phyloP scores from a whole-genome alignment of 2,113 vertebrate species.

The Pongo abelii region DNA sequence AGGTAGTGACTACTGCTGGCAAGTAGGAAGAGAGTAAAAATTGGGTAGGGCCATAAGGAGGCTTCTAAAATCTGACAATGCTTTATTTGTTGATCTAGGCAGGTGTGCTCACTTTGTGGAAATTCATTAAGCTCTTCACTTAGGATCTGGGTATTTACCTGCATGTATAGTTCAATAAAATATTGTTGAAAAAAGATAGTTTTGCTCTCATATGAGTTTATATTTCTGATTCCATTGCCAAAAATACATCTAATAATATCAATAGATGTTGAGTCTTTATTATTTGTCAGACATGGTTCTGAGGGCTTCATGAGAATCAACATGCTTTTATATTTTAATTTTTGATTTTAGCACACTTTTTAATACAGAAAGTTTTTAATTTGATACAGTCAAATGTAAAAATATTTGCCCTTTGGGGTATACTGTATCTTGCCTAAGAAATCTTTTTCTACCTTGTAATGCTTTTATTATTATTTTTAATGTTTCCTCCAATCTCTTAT shows the following conservation, averaged over 20 bases:
- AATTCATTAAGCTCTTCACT: background rate
- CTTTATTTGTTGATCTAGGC: background rate
- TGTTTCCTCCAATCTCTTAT: no score
- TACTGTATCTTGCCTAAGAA: background rate
- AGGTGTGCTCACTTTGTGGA: background rate
- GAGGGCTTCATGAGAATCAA: background rate
- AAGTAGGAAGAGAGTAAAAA: background rate
- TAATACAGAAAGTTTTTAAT: background rate
- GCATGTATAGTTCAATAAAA: background rate
- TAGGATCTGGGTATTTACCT: background rate
- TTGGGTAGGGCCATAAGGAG: no score
- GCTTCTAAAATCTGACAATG: background rate
- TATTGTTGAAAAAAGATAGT: background rate
- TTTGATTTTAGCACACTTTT: background rate
- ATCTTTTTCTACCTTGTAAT: background rate
- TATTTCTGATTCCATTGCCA: background rate
- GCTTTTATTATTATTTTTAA: no score
- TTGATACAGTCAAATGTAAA: background rate
- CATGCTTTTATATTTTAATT: background rate
- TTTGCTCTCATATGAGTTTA: background rate
- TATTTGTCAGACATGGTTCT: background rate
- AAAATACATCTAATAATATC: background rate
- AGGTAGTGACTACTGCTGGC: background rate
- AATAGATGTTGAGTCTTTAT: background rate
- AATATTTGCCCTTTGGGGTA: background rate